A percentile compares a stretch with the other conserved stretches of the same genome.
Conservation (phyloP, 2,797 vertebrate genomes). For the Malacoctenus gilli region DNA sequence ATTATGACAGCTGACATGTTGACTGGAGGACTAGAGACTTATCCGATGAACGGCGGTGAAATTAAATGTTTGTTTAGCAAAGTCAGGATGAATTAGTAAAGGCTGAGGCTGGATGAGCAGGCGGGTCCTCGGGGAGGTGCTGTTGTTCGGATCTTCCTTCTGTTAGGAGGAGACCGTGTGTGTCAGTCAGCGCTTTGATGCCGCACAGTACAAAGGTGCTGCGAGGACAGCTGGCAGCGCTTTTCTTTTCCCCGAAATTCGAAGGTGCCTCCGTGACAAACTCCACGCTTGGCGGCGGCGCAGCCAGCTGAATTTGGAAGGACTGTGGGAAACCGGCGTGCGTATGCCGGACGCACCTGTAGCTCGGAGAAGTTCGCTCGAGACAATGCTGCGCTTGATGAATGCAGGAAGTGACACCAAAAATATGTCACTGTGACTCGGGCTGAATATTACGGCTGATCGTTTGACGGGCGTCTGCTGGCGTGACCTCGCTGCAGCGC, state of each 20-base stretch:
- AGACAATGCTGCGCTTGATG: constrained; percentile 1
- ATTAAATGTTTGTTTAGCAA: constrained; percentile 60
- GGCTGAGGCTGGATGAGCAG: constrained; percentile 39
- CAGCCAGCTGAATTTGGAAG: constrained; percentile 12
- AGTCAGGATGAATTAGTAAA: constrained; percentile 51
- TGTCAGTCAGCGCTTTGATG: constrained; percentile 46
- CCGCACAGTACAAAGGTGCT: constrained; percentile 14
- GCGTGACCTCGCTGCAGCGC: not conserved
- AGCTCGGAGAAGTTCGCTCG: not conserved
- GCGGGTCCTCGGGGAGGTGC: constrained; percentile 49
- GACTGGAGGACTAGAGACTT: constrained; percentile 43
- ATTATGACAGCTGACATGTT: constrained; percentile 44
- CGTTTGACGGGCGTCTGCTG: not conserved
- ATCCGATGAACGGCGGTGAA: constrained; percentile 32
- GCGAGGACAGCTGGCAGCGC: constrained; percentile 16
- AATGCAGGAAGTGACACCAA: not conserved
- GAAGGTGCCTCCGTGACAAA: constrained; percentile 20
- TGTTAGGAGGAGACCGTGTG: constrained; percentile 16
- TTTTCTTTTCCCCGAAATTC: constrained; percentile 8
- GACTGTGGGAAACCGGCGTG: constrained; percentile 17
- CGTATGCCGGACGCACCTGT: constrained; percentile 9
- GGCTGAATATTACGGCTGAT: not conserved
- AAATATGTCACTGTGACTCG: constrained; percentile 3
- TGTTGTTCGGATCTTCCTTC: constrained; percentile 26
- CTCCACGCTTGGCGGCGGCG: constrained; percentile 1